Base-by-base conservation (phyloP, 2,113 vertebrate genomes). In the Hyperopisus bebe region DNA sequence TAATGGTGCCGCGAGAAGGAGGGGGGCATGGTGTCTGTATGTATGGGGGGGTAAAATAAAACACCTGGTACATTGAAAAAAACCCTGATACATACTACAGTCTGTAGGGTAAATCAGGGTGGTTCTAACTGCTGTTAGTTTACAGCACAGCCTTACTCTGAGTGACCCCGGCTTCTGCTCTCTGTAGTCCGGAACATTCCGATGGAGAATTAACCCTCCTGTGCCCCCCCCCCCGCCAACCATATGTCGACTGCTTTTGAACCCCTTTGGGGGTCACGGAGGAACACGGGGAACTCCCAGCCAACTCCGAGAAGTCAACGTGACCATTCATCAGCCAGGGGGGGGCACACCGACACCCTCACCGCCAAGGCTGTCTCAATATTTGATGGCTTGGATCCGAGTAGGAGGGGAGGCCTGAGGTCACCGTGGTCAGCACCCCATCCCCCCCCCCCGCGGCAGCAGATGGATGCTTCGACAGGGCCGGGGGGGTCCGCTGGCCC, bases 391-490 rank as follows among this genome's bases (percentile, higher is more conserved):
- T 55, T 92, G 92, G 89, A 92, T 91, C 90, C 90, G 88, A 89
- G 74, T 91, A 89, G 31, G 89, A 66, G n/a, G 89, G 39, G 62
- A 17, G 77, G 88, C 90, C 89, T 89, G 92, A 91, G 85, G 27
- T 86, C n/a, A 6, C 85, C 27, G 27, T 50, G 48, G 85, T 86
- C 47, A 53, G 48, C n/a, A 51, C 31, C 50, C 51, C 50, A n/a
- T n/a, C 50, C 51, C 51, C 13, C 48, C n/a, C 47, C 85, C 85
- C 47, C 39, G 8, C 19, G 27, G 50, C 31, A 44, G 31, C 53
- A 55, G 53, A 51, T 46, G 90, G 80, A 88, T 88, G 90, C 91
- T 90, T 91, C 92, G 91, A 93, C 92, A 90, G 92, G 93, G 90
- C 88, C 6, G 42, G 3, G 10, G 70, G 83, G 90, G 82, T 91